Base-by-base conservation (phyloP, 2,797 vertebrate genomes). In the Siniperca obscura region DNA sequence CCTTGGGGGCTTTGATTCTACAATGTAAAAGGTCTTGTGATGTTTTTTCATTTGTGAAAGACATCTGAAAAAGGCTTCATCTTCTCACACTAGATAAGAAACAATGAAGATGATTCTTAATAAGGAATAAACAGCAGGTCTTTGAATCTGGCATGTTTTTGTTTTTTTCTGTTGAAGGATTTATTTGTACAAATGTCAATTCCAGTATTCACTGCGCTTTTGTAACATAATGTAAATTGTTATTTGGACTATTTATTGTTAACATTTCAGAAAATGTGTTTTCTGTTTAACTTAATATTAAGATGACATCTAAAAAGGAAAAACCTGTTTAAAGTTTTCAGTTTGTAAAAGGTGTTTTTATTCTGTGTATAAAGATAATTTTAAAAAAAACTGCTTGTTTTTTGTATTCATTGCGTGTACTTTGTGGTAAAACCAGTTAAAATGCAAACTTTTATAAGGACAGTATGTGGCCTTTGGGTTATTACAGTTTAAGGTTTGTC, bases 201-300 rank as follows among this genome's bases (percentile, higher is more conserved):
- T 95, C 90, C 89, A 97, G 96, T 96, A 95, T 96, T 97, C 94
- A 95, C 95, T 95, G 95, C 90, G 95, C 96, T 93, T 97, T 98
- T 98, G 97, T 98, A 98, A 95, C 87, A 97, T 97, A 97, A 93
- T 97, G 97, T 98, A 98, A 97, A 98, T 94, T 91, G 90, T 97
- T 96, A 96, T 95, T 95, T 93, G 94, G 96, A 97, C 96, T 99
- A 98, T 99, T 99, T 99, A 98, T 98, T 98, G 95, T 96, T 96
- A 97, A 93, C 94, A 94, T 96, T 96, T 96, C 71, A 75, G 96
- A 74, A 94, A 74, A 94, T 90, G 92, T 95, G 95, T 94, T 96
- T 97, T 96, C 95, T 96, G 95, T 97, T 96, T 91, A 91, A 97
- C 95, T 98, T 97, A 97, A 98, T 96, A 95, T 97, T 88, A 89